Percentiles rank a stretch among this genome's conserved stretches.
Evolutionary conservation across 2,797 vertebrate species (phyloP).

Genomic region (Eulemur albifrons): DNA sequence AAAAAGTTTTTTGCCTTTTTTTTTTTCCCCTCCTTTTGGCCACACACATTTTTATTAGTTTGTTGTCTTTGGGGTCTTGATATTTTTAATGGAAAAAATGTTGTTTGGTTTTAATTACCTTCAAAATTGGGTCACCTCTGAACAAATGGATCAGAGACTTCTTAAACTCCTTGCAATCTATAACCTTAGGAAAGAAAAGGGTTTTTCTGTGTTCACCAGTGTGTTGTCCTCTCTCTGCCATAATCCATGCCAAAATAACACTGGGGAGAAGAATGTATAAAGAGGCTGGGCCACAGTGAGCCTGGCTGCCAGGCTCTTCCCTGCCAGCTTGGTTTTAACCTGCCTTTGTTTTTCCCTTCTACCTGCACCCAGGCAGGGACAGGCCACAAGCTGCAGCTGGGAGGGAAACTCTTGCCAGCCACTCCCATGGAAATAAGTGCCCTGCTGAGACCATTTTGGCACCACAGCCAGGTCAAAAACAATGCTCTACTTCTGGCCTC

Average conservation of each 20-base stretch:
- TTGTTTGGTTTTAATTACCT: conserved; percentile 40
- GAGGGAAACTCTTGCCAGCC: background rate
- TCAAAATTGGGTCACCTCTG: background rate
- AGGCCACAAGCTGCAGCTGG: background rate
- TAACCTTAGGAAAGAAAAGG: background rate
- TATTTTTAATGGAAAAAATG: background rate
- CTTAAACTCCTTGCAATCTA: background rate
- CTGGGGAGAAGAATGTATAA: background rate
- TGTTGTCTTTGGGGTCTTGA: conserved; percentile 1
- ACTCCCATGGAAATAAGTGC: background rate
- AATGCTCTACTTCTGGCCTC: background rate
- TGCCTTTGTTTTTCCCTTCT: background rate
- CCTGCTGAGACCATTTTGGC: background rate
- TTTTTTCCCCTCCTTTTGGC: background rate
- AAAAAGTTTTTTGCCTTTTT: background rate
- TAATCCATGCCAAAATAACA: background rate
- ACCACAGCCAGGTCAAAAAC: background rate
- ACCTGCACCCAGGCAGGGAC: background rate
- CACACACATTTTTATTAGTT: background rate
- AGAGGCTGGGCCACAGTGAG: background rate
- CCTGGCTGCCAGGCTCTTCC: background rate
- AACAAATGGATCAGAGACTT: background rate
- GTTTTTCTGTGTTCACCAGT: background rate
- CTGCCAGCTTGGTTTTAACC: background rate
- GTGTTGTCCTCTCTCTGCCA: background rate